Evolutionary conservation across 2,797 vertebrate genomes (phyloP), one percentile per base, ranked within the genome.

Genomic region (Denticeps clupeoides): DNA sequence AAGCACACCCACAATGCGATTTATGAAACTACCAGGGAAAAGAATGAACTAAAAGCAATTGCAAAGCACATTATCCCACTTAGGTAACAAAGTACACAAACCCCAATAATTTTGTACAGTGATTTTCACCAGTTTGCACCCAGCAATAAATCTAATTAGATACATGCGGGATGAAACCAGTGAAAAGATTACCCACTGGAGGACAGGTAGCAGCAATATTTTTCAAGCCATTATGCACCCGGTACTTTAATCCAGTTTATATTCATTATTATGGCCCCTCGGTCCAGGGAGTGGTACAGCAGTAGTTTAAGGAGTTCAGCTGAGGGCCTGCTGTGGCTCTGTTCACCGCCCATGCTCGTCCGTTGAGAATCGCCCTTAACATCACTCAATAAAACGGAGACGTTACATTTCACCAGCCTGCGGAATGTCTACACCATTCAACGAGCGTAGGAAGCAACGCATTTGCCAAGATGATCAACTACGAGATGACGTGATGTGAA

Each of bases 401-500:
- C n/a, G n/a, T n/a, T n/a, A n/a, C n/a, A n/a, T n/a, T n/a, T n/a
- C n/a, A n/a, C n/a, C n/a, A n/a, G n/a, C n/a, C n/a, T n/a, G n/a
- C n/a, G n/a, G n/a, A n/a, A n/a, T n/a, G n/a, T n/a, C n/a, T n/a
- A n/a, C n/a, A n/a, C n/a, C n/a, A n/a, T n/a, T n/a, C n/a, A n/a
- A n/a, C n/a, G n/a, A n/a, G n/a, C n/a, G n/a, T n/a, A n/a, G n/a
- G n/a, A n/a, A n/a, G n/a, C n/a, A n/a, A n/a, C n/a, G n/a, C n/a
- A n/a, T n/a, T n/a, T n/a, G n/a, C n/a, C n/a, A n/a, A n/a, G n/a
- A n/a, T n/a, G n/a, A n/a, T n/a, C n/a, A n/a, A n/a, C 31, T 59
- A 40, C 42, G 24, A 56, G 55, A 81, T 83, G 80, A 84, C 84
- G 84, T 84, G 84, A 82, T 80, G 79, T 82, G n/a, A 82, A 83